Evolutionary conservation across 1,140 invertebrate genomes (phyloP), one percentile per base, ranked within the genome.

Genomic region (Diabrotica undecimpunctata): DNA sequence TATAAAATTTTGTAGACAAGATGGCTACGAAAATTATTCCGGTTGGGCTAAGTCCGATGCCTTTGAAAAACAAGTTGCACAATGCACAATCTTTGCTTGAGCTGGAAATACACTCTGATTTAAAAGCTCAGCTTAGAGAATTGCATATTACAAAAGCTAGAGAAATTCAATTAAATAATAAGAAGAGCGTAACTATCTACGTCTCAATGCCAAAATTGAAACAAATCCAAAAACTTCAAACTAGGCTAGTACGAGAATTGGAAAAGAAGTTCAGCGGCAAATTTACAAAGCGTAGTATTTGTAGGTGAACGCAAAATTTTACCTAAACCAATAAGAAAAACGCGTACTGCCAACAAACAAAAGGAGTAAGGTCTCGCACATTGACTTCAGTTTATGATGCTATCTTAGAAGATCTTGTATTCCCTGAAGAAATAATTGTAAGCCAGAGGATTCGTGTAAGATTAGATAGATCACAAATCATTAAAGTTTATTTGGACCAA

Each of bases 181-280:
- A 97, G 78, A 97, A 97, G 91, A 93, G 93, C 51, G 94, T 99
- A 78, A 95, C 99, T 74, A 97, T 99, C 79, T 98, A 97, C 80
- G 97, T 99, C 66, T 97, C 98, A 57, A 96, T 99, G 82, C 96
- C 97, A 56, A 97, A 99, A 82, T 83, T 99, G 78, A 95, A 93
- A 79, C 86, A 88, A 38, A 99, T 98, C 87, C 97, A 99, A 83
- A 99, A 98, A 81, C 92, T 99, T 70, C 97, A 99, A 80, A 92
- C 92, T 59, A 87, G 95, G 66, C 82, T 99, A 66, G 97, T 99
- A 25, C 87, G 97, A 71, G 98, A 99, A 80, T 80, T 99, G 71
- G 98, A 99, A 80, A 99, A 99, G 87, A 99, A 99, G 80, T 99
- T 99, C 83, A 96, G 93, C 77, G 97, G 97, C 41, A 98, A 96